Conservation (phyloP, 2,888 invertebrate genomes). For the Sthenelais limicola region DNA sequence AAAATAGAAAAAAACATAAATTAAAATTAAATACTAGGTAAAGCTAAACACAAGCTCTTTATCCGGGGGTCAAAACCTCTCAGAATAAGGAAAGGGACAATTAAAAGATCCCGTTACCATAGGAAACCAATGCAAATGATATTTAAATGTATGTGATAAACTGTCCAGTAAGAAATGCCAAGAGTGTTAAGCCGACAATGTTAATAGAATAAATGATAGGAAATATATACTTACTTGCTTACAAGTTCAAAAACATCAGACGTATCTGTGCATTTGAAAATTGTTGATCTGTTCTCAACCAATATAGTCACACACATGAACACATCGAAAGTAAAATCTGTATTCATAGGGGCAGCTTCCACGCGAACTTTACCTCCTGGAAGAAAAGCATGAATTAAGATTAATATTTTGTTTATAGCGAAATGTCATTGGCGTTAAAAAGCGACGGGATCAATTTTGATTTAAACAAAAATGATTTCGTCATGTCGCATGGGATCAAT, state of each 20-base stretch:
- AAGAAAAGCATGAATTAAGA: too few species aligned
- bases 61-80: too few species aligned
- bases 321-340: slow-evolving; percentile 69
- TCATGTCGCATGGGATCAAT: too few species aligned
- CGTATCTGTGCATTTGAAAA: slow-evolving; percentile 64
- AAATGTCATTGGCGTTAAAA: too few species aligned
- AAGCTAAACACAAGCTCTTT: too few species aligned
- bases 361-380: slow-evolving; percentile 65
- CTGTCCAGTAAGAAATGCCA: too few species aligned
- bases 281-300: slow-evolving; percentile 57
- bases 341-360: slow-evolving; percentile 44
- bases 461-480: too few species aligned
- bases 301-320: slow-evolving; percentile 70
- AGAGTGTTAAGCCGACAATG: too few species aligned
- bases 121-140: background rate
- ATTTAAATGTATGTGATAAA: background rate
- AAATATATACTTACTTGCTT: slow-evolving; percentile 59
- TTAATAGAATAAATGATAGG: background rate
- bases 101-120: background rate
- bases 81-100: background rate
- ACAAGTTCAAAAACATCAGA: slow-evolving; percentile 66
- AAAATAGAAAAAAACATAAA: background rate
- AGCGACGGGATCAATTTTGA: too few species aligned
- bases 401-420: too few species aligned
- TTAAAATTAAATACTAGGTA: too few species aligned